A percentile compares a stretch with the other conserved stretches of the same genome.
Evolutionary conservation across 2,113 vertebrate species (phyloP).

Genomic region (Dasyornis broadbenti): DNA sequence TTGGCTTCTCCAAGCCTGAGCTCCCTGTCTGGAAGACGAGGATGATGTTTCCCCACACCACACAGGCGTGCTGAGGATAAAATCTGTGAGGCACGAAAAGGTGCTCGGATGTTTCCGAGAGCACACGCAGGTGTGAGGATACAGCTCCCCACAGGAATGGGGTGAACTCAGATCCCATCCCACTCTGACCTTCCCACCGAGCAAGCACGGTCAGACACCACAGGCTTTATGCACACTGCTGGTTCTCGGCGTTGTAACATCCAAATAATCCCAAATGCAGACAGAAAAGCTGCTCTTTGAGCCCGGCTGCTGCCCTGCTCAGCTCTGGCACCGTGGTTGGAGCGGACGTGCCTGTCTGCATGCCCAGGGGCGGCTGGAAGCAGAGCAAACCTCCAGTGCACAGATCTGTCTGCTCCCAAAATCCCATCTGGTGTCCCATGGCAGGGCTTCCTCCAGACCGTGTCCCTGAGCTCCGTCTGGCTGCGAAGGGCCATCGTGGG

Average conservation of each 20-base stretch:
- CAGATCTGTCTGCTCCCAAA: slow-evolving; percentile 12
- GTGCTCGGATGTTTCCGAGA: not conserved
- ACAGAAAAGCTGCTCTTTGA: not conserved
- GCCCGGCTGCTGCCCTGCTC: not conserved
- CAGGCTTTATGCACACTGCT: not conserved
- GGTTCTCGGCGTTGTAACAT: not conserved
- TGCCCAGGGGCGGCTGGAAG: not conserved
- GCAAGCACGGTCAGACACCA: not conserved
- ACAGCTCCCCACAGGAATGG: not conserved
- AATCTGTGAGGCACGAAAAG: not conserved
- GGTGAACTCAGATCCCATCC: not conserved
- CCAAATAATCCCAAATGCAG: not conserved
- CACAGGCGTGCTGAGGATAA: not conserved
- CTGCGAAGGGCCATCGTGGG: accelerated
- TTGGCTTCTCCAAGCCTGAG: not conserved
- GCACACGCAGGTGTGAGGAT: not conserved
- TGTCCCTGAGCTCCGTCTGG: not conserved
- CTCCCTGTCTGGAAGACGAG: accelerated
- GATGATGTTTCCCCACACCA: not conserved
- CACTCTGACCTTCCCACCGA: not conserved
- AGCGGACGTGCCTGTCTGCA: not conserved
- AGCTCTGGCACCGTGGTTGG: not conserved
- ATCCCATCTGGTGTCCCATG: not conserved
- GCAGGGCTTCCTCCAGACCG: not conserved
- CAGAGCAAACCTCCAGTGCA: not conserved